Evolutionary conservation across 2,797 vertebrate genomes (phyloP), one percentile per base, ranked within the genome.

Genomic region (Spea hammondii): DNA sequence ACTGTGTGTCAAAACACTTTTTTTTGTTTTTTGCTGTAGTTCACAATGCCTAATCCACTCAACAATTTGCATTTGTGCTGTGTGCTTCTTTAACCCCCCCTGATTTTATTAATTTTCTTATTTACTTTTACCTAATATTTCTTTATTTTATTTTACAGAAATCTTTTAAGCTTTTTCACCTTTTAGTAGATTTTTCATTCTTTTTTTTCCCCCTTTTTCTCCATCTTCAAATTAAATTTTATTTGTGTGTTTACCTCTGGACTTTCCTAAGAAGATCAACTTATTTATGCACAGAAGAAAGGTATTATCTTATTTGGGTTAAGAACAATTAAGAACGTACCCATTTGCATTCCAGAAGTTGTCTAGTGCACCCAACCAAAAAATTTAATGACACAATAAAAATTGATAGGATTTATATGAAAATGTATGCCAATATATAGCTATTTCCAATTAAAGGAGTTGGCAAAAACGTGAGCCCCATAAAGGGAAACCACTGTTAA

Each of bases 281-380:
- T 94, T 91, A 95, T 93, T 93, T 95, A 94, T 94, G 86, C 94
- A 90, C 95, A 94, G 86, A 96, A 94, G 91, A 97, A 95, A 97
- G 96, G 95, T 97, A 97, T 87, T 88, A 78, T 57, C 32, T 70
- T 50, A 45, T 51, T 45, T 65, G 46, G 68, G 12, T 11, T 69
- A 72, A 32, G 68, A 46, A 72, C 74, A 72, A 54, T 66, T 65
- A 14, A 62, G 9, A 47, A 47, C 60, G 32, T 79, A 67, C 9
- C 10, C 14, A 51, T 54, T 9, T 70, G 17, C 48, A 14, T 50
- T 69, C 51, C 49, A 8, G 2, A 1, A 57, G 55, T 57, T 57
- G 5, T 7, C 51, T 54, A 32, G 32, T 32, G 32, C 32, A 2
- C 32, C 3, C 32, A 32, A 0, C 17, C 17, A 17, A 17, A 17